Evolutionary conservation across 2,888 invertebrate genomes (phyloP).

Genomic region (Drosophila dives): DNA sequence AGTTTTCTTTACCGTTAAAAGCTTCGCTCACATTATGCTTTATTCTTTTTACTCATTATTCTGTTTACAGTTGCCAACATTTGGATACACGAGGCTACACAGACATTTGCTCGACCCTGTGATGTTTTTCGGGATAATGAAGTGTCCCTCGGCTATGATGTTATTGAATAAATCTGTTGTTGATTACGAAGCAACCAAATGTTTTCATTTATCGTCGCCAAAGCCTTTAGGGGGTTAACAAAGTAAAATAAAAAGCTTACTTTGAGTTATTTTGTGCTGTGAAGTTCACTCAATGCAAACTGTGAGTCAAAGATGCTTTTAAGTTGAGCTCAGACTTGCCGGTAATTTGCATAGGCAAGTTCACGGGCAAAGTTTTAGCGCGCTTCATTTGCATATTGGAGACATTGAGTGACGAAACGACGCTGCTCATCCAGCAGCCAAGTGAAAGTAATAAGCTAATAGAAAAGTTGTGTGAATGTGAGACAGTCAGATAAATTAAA

Average conservation of each 20-base stretch:
- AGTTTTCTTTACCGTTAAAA: background rate
- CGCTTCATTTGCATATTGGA: constrained; percentile 60
- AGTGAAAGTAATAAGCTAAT: constrained; percentile 69
- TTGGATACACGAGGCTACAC: constrained; percentile 94
- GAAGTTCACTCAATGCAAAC: constrained; percentile 42
- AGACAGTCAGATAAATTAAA: background rate
- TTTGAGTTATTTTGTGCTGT: constrained; percentile 36
- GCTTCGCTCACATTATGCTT: background rate
- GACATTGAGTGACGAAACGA: constrained; percentile 33
- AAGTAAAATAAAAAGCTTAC: constrained; percentile 34
- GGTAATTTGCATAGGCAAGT: constrained; percentile 74
- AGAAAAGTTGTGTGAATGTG: constrained; percentile 14
- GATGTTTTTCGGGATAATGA: constrained; percentile 75
- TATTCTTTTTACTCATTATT: constrained; percentile 2
- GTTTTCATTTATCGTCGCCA: background rate
- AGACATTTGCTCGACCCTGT: constrained; percentile 90
- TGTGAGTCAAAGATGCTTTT: constrained; percentile 23
- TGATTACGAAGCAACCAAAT: constrained; percentile 29
- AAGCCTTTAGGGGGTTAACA: constrained; percentile 56
- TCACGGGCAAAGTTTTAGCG: constrained; percentile 68
- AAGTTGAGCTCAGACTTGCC: constrained; percentile 41
- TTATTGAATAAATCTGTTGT: constrained; percentile 67
- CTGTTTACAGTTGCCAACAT: constrained; percentile 90
- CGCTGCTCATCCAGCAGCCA: constrained; percentile 12
- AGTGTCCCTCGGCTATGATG: constrained; percentile 70